Conservation (phyloP, 2,888 invertebrate species). For the Lepidocyrtinus sp. region DNA sequence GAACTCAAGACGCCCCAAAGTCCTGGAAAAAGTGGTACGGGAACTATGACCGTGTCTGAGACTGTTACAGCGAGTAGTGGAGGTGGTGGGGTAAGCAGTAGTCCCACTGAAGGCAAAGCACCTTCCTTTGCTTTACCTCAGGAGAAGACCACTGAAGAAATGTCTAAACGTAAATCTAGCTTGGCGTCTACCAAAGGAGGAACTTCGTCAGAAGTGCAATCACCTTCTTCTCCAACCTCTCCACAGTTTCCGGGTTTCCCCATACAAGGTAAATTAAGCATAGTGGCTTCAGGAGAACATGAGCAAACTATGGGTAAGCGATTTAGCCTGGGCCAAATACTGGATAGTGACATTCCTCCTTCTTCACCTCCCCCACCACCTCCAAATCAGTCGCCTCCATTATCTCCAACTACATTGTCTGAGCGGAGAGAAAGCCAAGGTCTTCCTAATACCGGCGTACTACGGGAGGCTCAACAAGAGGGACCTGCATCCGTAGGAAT, state of each 20-base stretch:
- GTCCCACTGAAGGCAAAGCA: background rate
- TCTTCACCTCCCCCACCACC: conserved; percentile 24
- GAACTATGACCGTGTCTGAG: background rate
- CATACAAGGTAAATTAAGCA: conserved; percentile 61
- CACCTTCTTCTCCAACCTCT: conserved; percentile 18
- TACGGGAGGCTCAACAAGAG: conserved; percentile 17
- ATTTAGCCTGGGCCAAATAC: background rate
- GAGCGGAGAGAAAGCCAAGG: conserved; percentile 74
- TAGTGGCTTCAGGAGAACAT: background rate
- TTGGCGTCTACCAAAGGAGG: background rate
- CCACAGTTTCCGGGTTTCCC: conserved; percentile 65
- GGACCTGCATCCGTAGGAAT: conserved; percentile 64
- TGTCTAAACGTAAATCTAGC: background rate
- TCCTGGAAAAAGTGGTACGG: background rate
- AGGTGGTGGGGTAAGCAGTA: background rate
- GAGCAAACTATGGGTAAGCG: background rate
- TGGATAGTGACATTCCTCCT: conserved; percentile 43
- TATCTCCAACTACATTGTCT: conserved; percentile 70
- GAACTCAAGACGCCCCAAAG: background rate
- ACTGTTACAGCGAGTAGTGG: background rate
- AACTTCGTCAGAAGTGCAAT: conserved; percentile 71
- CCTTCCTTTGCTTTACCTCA: background rate
- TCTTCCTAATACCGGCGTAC: background rate
- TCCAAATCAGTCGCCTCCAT: background rate
- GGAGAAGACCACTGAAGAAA: background rate